Evolutionary conservation across 2,113 vertebrate species (phyloP), one percentile per base, ranked within the genome.

Genomic region (Cavia porcellus): DNA sequence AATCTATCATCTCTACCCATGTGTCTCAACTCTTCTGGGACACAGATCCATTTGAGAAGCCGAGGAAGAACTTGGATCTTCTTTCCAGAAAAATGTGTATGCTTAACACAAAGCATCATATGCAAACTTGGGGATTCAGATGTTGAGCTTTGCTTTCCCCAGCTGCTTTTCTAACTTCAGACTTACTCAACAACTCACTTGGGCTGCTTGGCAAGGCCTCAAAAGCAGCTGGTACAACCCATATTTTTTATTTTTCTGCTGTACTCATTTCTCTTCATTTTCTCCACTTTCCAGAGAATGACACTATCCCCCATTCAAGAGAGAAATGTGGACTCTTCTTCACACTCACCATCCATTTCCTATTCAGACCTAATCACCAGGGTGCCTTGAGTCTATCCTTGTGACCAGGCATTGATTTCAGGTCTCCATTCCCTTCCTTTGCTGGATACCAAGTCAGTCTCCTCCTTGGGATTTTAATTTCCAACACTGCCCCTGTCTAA

Each of bases 391-490:
- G 20, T 52, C 14, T 20, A 52, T 32, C 28, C 7, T 9, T 52
- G 24, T 9, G 1, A 55, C 55, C 68, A 75, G 52, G 45, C 19
- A 24, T 52, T 66, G 2, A 24, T 45, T 47, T 62, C 52, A 47
- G 30, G 70, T 30, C 42, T 19, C n/a, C 42, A 20, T 35, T 0
- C 1, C 61, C 30, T 5, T 85, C 35, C 20, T 42, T 4, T 25
- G 55, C 72, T n/a, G 35, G 38, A 30, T 19, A 20, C 0, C 0
- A 0, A 17, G 0, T 4, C 3, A 0, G 10, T 3, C 52, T 70
- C 35, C 42, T 87, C 6, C 28, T 2, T 24, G 12, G 24, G 68
- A 42, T 52, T 11, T 15, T 45, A 22, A 38, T n/a, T 50, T 89
- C 42, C 25, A 19, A 62, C n/a, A 11, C 19, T 42, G 3, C 20